These are phyloP conservation scores for Myathropa florea DNA, from an alignment of 2,888 invertebrate genomes.

Conservation along the genomic window DNA sequence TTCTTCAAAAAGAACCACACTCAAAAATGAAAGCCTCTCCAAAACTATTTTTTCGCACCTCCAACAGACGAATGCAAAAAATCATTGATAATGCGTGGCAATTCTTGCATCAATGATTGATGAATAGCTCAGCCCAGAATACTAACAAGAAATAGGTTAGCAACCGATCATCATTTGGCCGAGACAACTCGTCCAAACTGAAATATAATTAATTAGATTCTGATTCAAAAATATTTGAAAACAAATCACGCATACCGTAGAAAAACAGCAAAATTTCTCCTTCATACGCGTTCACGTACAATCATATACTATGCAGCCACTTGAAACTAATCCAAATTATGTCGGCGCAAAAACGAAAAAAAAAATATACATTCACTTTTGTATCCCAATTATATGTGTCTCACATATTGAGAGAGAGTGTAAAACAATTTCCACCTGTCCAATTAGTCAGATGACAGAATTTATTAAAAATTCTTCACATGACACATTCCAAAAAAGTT, in stretches of 20 bases:
- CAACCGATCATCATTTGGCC: slow-evolving; percentile 26
- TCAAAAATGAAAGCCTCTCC: too few species aligned
- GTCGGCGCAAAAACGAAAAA: too few species aligned
- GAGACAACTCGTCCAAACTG: background rate
- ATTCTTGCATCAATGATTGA: background rate
- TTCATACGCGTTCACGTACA: background rate
- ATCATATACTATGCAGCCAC: background rate
- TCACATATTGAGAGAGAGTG: slow-evolving; percentile 9
- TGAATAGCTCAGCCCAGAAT: background rate
- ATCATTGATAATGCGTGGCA: background rate
- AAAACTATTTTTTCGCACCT: too few species aligned
- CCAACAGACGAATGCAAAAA: background rate
- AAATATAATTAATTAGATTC: slow-evolving; percentile 31
- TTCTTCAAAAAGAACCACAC: too few species aligned
- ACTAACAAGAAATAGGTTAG: slow-evolving; percentile 27
- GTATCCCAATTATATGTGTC: slow-evolving; percentile 3
- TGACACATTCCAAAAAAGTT: slow-evolving; percentile 67
- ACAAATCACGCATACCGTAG: slow-evolving; percentile 23
- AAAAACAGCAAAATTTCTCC: background rate
- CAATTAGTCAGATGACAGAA: slow-evolving; percentile 70
- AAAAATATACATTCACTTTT: background rate
- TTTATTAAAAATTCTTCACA: slow-evolving; percentile 35
- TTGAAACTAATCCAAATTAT: slow-evolving; percentile 26
- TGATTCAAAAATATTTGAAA: slow-evolving; percentile 24
- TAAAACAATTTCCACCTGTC: slow-evolving; percentile 70